Percentiles rank a stretch among this genome's conserved stretches.
These are phyloP conservation scores for Liasis olivaceus DNA, from an alignment of 2,797 vertebrate genomes.

Conservation along the genomic window DNA sequence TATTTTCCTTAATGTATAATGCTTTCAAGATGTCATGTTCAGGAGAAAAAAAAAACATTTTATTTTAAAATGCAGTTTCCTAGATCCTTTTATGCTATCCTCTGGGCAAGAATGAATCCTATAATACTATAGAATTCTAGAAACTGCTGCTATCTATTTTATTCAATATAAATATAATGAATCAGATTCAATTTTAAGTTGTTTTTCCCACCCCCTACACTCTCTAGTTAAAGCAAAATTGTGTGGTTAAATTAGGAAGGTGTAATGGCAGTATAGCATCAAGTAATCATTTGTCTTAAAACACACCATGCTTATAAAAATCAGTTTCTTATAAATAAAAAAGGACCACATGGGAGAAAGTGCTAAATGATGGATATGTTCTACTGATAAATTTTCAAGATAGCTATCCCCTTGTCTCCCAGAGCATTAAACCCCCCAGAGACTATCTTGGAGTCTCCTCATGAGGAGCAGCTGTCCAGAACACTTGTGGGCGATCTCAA, in stretches of 20 bases:
- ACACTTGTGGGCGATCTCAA: too few relatives aligned
- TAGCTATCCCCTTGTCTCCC: too few relatives aligned
- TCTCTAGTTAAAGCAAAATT: background rate
- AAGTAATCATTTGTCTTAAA: constrained; percentile 14
- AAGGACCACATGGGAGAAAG: background rate
- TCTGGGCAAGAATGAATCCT: background rate
- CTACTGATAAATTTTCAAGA: constrained; percentile 25
- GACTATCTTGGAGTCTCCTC: too few relatives aligned
- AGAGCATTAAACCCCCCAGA: too few relatives aligned
- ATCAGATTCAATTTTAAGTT: background rate
- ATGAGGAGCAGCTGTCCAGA: too few relatives aligned
- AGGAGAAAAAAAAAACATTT: background rate
- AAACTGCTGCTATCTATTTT: background rate
- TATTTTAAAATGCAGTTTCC: background rate
- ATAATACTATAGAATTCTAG: background rate
- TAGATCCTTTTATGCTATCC: background rate
- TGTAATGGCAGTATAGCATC: background rate
- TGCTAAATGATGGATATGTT: background rate
- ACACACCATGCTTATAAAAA: constrained; percentile 18
- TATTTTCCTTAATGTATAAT: background rate
- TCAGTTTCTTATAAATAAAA: background rate
- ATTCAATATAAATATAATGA: background rate
- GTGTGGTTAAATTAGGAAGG: background rate
- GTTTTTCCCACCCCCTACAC: background rate
- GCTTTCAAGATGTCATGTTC: background rate